These are phyloP conservation scores for Tenodera sinensis DNA, from an alignment of 2,888 invertebrate species.

Conservation along the genomic window DNA sequence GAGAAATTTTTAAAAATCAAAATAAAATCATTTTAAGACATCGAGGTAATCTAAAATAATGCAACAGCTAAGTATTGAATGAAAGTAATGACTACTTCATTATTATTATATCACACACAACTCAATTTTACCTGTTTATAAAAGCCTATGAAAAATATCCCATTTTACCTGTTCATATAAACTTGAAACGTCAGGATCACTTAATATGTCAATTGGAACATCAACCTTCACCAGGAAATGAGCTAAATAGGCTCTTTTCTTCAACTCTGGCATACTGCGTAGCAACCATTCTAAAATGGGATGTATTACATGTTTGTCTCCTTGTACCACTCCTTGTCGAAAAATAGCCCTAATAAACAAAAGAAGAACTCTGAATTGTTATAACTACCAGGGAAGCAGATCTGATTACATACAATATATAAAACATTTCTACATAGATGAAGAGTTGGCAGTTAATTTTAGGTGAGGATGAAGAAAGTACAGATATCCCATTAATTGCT, in stretches of 20 bases:
- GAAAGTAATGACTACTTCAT: no score
- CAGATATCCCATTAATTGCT: no score
- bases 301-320: constrained; percentile 70
- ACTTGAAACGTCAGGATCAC: constrained; percentile 69
- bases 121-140: constrained; percentile 53
- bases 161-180: constrained; percentile 64
- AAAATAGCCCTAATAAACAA: constrained; percentile 50
- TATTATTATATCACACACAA: background rate
- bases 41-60: no score
- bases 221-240: constrained; percentile 62
- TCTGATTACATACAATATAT: no score
- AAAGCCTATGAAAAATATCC: no score
- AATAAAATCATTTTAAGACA: no score
- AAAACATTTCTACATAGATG: no score
- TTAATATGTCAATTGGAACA: constrained; percentile 68
- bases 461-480: no score
- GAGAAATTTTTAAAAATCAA: no score
- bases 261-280: constrained; percentile 66
- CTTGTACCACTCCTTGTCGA: constrained; percentile 63
- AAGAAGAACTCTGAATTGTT: background rate
- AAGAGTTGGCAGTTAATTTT: no score
- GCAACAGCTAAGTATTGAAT: no score
- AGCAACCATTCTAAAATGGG: constrained; percentile 79
- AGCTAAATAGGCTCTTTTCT: constrained; percentile 82
- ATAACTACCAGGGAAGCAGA: no score